Conservation (phyloP, 2,797 vertebrate species). For the Syngnathus rostellatus region DNA sequence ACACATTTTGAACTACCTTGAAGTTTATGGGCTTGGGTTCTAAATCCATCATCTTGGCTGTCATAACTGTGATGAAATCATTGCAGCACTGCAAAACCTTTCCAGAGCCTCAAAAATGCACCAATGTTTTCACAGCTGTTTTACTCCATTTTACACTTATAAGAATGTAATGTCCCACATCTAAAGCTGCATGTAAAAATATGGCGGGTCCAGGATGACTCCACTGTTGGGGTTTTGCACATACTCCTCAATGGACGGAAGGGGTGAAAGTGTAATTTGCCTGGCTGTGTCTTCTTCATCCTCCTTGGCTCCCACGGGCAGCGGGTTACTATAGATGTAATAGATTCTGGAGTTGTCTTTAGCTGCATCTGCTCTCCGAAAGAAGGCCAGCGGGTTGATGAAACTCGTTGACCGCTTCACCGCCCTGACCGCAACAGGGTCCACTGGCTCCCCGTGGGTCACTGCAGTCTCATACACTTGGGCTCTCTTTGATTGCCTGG, state of each 20-base stretch:
- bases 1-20: background rate
- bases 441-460: constrained; percentile 18
- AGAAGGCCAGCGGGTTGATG: constrained; percentile 51
- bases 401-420: constrained; percentile 61
- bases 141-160: background rate
- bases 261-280: constrained; percentile 7
- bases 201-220: constrained; percentile 54
- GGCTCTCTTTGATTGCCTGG: constrained; percentile 56
- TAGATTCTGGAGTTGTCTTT: constrained; percentile 63
- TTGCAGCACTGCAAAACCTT: background rate
- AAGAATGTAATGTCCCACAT: background rate
- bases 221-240: constrained; percentile 41
- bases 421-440: constrained; percentile 44
- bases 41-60: background rate
- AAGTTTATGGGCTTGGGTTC: background rate
- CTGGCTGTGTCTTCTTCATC: constrained; percentile 43
- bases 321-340: constrained; percentile 71
- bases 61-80: background rate
- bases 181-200: constrained; percentile 72
- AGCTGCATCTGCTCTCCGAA: constrained; percentile 41
- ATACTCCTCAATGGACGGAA: constrained; percentile 42
- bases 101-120: background rate
- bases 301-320: constrained; percentile 58
- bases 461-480: constrained; percentile 60
- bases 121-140: background rate